A percentile compares a stretch with the other conserved stretches of the same genome.
Evolutionary conservation across 2,797 vertebrate species (phyloP).

Genomic region (Acanthurus tractus): DNA sequence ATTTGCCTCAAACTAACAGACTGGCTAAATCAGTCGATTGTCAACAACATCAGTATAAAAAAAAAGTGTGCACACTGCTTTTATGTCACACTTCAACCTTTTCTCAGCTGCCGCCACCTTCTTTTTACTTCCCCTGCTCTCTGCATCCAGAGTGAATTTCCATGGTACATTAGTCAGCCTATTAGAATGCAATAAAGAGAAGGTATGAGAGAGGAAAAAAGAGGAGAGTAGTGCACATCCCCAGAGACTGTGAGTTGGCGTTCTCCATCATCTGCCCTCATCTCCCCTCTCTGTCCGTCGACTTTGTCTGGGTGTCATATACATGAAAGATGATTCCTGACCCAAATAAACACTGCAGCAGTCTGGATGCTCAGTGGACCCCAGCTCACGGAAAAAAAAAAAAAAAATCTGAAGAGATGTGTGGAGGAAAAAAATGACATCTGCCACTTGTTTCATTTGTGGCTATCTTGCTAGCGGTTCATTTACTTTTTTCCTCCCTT

Average conservation of each 20-base stretch:
- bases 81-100: constrained; percentile 35
- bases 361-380: constrained; percentile 72
- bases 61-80: constrained; percentile 1
- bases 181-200: constrained; percentile 97
- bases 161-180: constrained; percentile 99
- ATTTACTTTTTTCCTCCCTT: constrained; percentile 67
- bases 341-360: constrained; percentile 96
- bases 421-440: constrained; percentile 82
- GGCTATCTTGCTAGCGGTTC: constrained; percentile 85
- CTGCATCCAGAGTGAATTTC: constrained; percentile 94
- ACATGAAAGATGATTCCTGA: constrained; percentile 98
- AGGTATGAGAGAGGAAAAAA: constrained; percentile 86
- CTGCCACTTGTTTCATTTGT: constrained; percentile 92
- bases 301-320: constrained; percentile 96
- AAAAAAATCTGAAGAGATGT: neutral
- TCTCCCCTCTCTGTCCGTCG: constrained; percentile 91
- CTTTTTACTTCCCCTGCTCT: constrained; percentile 67
- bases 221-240: constrained; percentile 80
- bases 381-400: constrained; percentile 66
- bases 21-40: constrained; percentile 18
- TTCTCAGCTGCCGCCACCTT: constrained; percentile 54
- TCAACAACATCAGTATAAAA: constrained; percentile 31
- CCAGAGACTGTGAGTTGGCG: constrained; percentile 90
- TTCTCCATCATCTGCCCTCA: constrained; percentile 97
- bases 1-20: constrained; percentile 49